Evolutionary conservation across 2,113 vertebrate genomes (phyloP), one percentile per base, ranked within the genome.

Genomic region (Anoplopoma fimbria): DNA sequence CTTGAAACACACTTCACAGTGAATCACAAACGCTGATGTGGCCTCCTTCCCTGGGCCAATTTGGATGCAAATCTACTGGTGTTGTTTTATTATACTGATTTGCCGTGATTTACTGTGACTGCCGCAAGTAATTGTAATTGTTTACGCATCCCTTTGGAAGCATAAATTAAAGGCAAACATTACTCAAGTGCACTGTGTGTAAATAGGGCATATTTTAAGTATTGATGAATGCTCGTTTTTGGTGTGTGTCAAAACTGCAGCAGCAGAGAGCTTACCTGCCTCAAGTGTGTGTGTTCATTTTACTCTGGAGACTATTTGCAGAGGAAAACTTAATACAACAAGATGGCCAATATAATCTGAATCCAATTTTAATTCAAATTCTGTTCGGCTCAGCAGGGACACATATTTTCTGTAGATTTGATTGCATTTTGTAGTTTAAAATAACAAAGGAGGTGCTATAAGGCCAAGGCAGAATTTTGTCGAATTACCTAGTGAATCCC

Each of bases 81-180:
- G 87, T 89, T 89, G 87, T 89, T 87, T 91, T 89, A 88, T 81
- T 83, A 81, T 60, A 62, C 83, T 86, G 90, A 91, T 93, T 91
- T 91, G 83, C 78, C 13, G 40, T 91, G 90, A 93, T 91, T 93
- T 88, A 92, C 84, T 78, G 70, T 76, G 88, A 90, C 89, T 71
- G 75, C 87, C 9, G 69, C 85, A 71, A 91, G 85, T 92, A 92
- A 91, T 91, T 91, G 90, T 91, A 88, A 91, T 91, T 88, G 88
- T 92, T 91, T 91, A 89, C 60, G 67, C 74, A 51, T 83, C 87
- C 88, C 87, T 84, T 82, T 84, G 85, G 91, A 90, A 77, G 84
- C 78, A 87, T 88, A 88, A 90, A 92, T 90, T 87, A 92, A 90
- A 89, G 69, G 51, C 65, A 87, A 87, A 86, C 85, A 88, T 88